Base-by-base conservation (phyloP, 2,888 invertebrate species). In the Holacanthella duospinosa region DNA sequence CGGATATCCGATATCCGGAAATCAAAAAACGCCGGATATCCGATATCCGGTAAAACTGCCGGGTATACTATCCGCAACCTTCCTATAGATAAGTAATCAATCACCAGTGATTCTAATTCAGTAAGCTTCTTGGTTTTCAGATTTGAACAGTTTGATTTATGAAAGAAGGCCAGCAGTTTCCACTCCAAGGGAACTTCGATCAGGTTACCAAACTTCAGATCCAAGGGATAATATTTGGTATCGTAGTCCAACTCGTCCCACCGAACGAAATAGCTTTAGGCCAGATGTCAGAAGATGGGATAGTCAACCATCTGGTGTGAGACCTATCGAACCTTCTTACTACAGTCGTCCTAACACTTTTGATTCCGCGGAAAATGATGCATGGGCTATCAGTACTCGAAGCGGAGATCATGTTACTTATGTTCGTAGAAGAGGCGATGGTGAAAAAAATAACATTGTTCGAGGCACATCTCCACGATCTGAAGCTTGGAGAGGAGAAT, bases 341-440 rank as follows among this genome's bases (percentile, higher is more conserved):
- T n/a, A n/a, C n/a, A n/a, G n/a, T n/a, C 36, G 36, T 36, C 36
- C 36, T 6, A 16, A 6, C 16, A 36, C 36, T 9, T n/a, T n/a
- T n/a, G 9, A 36, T 16, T 9, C 9, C 9, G 36, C 36, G 6
- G 36, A 16, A 6, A 36, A 16, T 16, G 16, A 36, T 9, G 12
- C 48, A 48, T 48, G 48, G 48, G 21, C 4, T 21, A 21, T 48
- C 12, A 48, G 48, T 21, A 48, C 16, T 21, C 12, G 21, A 21
- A 21, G 19, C 21, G 48, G 48, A n/a, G 48, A 48, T 48, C 48
- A 48, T 21, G n/a, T 48, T 48, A 48, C 48, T 48, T 48, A 48
- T 21, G 12, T n/a, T 21, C 6, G 21, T 9, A 9, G n/a, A 21
- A 48, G n/a, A 21, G 21, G 19, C 4, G 36, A 16, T 36, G 48